These are phyloP conservation scores for Willowsia nigromaculata DNA, from an alignment of 2,888 invertebrate genomes.

Conservation along the genomic window DNA sequence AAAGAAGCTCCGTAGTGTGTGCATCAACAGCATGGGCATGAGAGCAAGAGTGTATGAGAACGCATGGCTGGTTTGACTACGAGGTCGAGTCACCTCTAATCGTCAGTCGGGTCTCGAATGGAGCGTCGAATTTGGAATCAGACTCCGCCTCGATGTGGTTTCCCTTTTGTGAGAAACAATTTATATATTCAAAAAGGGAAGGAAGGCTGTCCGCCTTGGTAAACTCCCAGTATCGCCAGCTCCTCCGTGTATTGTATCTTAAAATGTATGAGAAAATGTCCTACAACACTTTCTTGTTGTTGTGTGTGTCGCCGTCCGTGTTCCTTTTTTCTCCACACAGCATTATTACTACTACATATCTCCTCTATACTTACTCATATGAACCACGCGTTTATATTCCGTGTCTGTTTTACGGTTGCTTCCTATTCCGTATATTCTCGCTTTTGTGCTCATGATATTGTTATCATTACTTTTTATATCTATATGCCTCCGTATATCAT, in stretches of 20 bases:
- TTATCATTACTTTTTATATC: not conserved
- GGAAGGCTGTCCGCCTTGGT: constrained; percentile 75
- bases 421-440: not conserved
- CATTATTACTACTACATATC: not conserved
- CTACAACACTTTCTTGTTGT: constrained; percentile 51
- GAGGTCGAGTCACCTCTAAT: constrained; percentile 78
- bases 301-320: constrained; percentile 27
- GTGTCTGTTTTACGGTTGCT: not conserved
- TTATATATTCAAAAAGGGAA: constrained; percentile 74
- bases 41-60: constrained; percentile 67
- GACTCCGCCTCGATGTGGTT: constrained; percentile 75
- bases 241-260: constrained; percentile 68
- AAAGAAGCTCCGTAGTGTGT: not conserved
- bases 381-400: not conserved
- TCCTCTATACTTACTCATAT: too few species aligned
- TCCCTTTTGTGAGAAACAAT: constrained; percentile 75
- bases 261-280: constrained; percentile 60
- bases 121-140: constrained; percentile 76
- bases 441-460: not conserved
- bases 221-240: constrained; percentile 74
- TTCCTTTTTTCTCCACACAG: constrained; percentile 25
- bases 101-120: constrained; percentile 78
- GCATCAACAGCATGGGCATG: constrained; percentile 2
- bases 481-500: not conserved
- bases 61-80: constrained; percentile 77